Conservation (phyloP, 2,113 vertebrate species). For the Hymenochirus boettgeri region DNA sequence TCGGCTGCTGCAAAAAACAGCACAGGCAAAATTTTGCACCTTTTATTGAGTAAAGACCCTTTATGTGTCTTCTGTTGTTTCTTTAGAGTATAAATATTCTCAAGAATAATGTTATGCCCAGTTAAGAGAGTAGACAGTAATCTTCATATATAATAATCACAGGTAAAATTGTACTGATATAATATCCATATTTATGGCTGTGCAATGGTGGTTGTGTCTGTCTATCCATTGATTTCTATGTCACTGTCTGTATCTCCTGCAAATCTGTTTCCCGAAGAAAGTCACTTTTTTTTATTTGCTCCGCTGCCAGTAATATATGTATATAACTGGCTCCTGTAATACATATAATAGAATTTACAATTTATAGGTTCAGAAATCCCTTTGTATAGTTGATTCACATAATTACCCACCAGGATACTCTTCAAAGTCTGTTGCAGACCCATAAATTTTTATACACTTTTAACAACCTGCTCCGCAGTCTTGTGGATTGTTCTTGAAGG, state of each 20-base stretch:
- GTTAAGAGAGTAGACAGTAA: neutral
- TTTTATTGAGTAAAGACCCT: no score
- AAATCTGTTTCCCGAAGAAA: no score
- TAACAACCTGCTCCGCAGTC: constrained; percentile 6
- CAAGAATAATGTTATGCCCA: neutral
- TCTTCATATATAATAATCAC: neutral
- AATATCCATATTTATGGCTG: constrained; percentile 5
- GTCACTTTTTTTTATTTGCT: neutral
- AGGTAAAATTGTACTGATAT: neutral
- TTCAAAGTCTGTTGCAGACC: constrained; percentile 1
- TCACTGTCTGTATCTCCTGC: neutral
- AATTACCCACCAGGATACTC: neutral
- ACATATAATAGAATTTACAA: neutral
- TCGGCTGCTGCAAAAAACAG: no score
- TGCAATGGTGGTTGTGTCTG: constrained; percentile 3
- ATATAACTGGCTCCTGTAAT: neutral
- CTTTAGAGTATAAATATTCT: neutral
- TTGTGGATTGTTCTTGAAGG: neutral
- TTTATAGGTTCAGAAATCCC: neutral
- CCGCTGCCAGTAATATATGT: no score
- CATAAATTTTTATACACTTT: constrained; percentile 4
- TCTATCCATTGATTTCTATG: constrained; percentile 21
- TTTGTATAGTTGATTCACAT: constrained; percentile 1
- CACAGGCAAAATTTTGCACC: no score
- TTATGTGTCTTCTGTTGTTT: neutral